Base-by-base conservation (phyloP, 1,140 invertebrate species). In the Chrysopa pallens region DNA sequence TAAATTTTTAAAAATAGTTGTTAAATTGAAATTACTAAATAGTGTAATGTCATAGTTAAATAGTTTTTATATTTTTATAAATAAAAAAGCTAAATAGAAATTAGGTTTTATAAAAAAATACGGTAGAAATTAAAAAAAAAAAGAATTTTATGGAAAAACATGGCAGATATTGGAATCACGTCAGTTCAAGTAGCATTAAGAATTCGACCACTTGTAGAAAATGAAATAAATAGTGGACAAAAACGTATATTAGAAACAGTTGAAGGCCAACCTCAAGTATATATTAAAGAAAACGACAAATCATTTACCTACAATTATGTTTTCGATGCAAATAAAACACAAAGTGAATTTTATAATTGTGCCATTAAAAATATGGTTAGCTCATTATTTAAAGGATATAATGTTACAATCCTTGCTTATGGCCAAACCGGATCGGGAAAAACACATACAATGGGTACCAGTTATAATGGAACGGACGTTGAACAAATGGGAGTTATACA, bases 341-440 rank as follows among this genome's bases (percentile, higher is more conserved):
- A 95, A 56, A 66, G 74, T 17, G 64, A 76, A 28, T 72, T 94
- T 42, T 95, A 91, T 59, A 66, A 81, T 14, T 69, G 63, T 6
- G 80, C 84, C 48, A 77, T 94, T 4, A 71, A 78, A 48, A 61
- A 67, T 14, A 71, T 93, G 40, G 70, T 95, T 12, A 63, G 70
- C 9, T 80, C 80, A 55, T 63, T 90, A 36, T 88, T 92, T 61
- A 73, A 88, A 64, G 80, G 84, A 7, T 91, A 87, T 54, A 95
- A 95, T 72, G 79, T 90, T 0, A 95, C 91, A 11, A 83, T 92
- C 47, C 53, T 90, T 31, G 90, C 91, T 0, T 95, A 95, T 66
- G 90, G 91, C 1, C 90, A 94, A 62, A 95, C 90, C 3, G 89
- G 89, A 6, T 89, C 85, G 49, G 89, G 90, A 0, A 95, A 94